These are phyloP conservation scores for Ovis aries DNA, from an alignment of 2,113 vertebrate genomes.

Conservation along the genomic window DNA sequence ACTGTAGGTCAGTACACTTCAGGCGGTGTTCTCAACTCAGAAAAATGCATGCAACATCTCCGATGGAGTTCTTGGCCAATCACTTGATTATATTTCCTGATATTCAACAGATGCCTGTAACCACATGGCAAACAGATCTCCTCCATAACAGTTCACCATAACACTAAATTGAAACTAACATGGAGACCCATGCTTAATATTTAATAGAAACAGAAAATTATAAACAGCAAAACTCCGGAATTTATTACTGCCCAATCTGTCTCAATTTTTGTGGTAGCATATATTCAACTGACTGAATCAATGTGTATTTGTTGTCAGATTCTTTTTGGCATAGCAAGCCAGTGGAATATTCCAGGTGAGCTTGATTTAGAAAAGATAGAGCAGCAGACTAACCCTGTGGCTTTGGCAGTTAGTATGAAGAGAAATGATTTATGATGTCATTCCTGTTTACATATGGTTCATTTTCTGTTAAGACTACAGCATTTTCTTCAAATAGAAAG, in stretches of 20 bases:
- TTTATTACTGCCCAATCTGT: neutral
- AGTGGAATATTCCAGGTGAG: constrained; percentile 40
- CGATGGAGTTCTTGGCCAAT: constrained; percentile 75
- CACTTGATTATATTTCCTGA: constrained; percentile 72
- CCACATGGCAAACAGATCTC: constrained; percentile 71
- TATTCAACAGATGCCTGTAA: constrained; percentile 76
- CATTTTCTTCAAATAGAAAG: neutral
- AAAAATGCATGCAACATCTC: constrained; percentile 72
- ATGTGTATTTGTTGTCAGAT: constrained; percentile 45
- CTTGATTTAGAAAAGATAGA: constrained; percentile 52
- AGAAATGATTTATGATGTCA: constrained; percentile 42
- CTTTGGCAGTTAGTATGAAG: constrained; percentile 32
- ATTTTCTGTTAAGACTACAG: neutral
- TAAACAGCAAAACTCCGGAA: neutral
- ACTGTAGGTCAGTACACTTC: neutral
- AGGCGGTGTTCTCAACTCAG: constrained; percentile 70
- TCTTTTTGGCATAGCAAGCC: constrained; percentile 7
- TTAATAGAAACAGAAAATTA: constrained; percentile 67
- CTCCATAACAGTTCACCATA: constrained; percentile 41
- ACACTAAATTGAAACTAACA: constrained; percentile 49
- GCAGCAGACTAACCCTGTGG: neutral
- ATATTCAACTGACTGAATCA: constrained; percentile 24
- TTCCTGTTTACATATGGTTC: constrained; percentile 51
- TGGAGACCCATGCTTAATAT: constrained; percentile 36
- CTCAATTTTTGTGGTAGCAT: constrained; percentile 26